A percentile compares a stretch with the other conserved stretches of the same genome.
phyloP scores from a whole-genome alignment of 2,797 vertebrate genomes.

The Etheostoma perlongum region DNA sequence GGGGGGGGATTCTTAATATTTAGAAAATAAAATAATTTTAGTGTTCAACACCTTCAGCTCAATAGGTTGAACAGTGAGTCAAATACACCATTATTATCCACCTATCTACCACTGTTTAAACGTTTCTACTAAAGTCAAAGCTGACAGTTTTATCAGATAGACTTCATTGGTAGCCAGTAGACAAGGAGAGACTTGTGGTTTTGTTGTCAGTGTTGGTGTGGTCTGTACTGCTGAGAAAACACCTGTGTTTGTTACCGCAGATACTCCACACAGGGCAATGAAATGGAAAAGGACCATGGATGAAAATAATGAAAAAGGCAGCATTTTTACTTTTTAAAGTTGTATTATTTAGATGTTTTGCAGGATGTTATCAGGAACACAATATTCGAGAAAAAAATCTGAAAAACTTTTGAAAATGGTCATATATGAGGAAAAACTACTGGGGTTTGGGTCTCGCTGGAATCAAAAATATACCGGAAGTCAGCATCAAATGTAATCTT shows the following conservation, averaged over 20 bases:
- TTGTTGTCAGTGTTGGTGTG: conserved; percentile 45
- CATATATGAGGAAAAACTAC: too few relatives aligned
- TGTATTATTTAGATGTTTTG: neutral
- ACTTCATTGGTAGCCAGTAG: conserved; percentile 6
- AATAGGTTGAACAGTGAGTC: conserved; percentile 2
- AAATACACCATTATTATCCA: conserved; percentile 12
- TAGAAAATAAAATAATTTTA: conserved; percentile 25
- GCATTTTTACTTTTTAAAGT: neutral
- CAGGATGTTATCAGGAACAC: neutral
- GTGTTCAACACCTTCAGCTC: conserved; percentile 23
- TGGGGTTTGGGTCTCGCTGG: too few relatives aligned
- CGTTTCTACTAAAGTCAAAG: neutral
- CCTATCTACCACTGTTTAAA: conserved; percentile 10
- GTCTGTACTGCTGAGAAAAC: conserved; percentile 23
- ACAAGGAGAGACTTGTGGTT: conserved; percentile 39
- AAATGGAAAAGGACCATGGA: too few relatives aligned
- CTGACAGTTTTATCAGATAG: conserved; percentile 24
- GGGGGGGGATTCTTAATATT: conserved; percentile 33
- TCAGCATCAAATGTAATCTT: neutral
- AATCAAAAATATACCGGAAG: too few relatives aligned
- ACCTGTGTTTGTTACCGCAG: conserved; percentile 53
- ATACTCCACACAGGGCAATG: conserved; percentile 1
- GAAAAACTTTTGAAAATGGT: neutral
- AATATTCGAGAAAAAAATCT: neutral
- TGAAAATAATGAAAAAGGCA: neutral